Evolutionary conservation across 2,113 vertebrate genomes (phyloP).

Genomic region (Nipponia nippon): DNA sequence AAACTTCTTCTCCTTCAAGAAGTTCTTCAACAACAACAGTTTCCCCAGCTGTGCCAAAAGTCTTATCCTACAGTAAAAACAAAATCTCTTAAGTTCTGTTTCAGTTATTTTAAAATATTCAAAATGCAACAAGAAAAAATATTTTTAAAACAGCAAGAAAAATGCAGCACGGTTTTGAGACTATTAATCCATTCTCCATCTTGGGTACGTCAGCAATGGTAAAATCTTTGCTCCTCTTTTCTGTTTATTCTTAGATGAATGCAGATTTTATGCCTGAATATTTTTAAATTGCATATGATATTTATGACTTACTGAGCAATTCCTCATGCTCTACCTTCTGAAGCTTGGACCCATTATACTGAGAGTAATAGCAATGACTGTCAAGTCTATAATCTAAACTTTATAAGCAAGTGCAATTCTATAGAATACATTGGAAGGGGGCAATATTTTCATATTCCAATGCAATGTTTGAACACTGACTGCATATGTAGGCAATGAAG

Average conservation of each 20-base stretch:
- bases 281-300: neutral
- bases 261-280: neutral
- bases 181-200: neutral
- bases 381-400: neutral
- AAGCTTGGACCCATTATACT: neutral
- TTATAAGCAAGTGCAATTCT: neutral
- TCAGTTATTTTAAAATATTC: neutral
- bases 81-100: neutral
- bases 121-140: neutral
- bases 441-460: neutral
- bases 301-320: neutral
- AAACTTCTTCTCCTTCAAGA: constrained; percentile 94
- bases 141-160: neutral
- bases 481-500: neutral
- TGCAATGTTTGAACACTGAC: neutral
- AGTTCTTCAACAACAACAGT: constrained; percentile 93
- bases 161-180: neutral
- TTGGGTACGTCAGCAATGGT: neutral
- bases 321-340: neutral
- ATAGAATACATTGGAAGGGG: neutral
- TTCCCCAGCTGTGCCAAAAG: constrained; percentile 90
- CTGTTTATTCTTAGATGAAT: neutral
- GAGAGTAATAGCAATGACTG: neutral
- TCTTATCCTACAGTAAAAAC: constrained; percentile 76
- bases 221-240: neutral